These are phyloP conservation scores for Andrena bicolor DNA, from an alignment of 2,888 invertebrate species.

Conservation along the genomic window DNA sequence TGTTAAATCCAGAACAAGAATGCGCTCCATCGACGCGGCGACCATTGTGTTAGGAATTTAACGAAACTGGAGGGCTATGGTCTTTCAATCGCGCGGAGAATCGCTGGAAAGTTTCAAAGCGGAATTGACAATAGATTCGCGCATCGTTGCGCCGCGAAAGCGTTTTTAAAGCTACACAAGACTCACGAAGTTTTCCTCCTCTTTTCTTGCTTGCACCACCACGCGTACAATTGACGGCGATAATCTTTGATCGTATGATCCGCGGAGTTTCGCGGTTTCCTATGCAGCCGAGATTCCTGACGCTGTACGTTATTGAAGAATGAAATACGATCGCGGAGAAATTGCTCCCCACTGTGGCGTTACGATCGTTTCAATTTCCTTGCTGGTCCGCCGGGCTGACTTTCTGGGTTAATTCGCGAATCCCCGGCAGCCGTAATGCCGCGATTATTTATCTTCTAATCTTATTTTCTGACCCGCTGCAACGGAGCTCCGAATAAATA, in stretches of 20 bases:
- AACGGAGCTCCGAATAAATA: constrained; percentile 29
- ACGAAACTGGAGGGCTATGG: neutral
- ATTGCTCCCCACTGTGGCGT: constrained; percentile 46
- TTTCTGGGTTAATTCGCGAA: constrained; percentile 60
- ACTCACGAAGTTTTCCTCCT: constrained; percentile 1
- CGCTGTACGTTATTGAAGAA: constrained; percentile 22
- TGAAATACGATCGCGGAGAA: constrained; percentile 42
- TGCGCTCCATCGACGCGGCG: too few species aligned
- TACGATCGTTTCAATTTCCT: constrained; percentile 51
- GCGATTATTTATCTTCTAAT: constrained; percentile 49
- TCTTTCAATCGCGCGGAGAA: neutral
- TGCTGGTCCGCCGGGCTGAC: constrained; percentile 16
- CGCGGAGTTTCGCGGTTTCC: neutral
- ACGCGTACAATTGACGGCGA: constrained; percentile 6
- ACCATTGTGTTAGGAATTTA: neutral
- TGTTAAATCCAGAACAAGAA: too few species aligned
- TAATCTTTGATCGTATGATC: constrained; percentile 20
- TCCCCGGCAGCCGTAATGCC: constrained; percentile 11
- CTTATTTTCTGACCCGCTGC: neutral
- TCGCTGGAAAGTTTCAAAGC: neutral
- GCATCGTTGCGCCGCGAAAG: neutral
- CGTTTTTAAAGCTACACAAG: neutral
- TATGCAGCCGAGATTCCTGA: neutral
- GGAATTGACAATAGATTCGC: neutral
- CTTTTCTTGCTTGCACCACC: neutral